A percentile compares a stretch with the other conserved stretches of the same genome.
phyloP scores from a whole-genome alignment of 2,113 vertebrate species.

The Anhinga anhinga region DNA sequence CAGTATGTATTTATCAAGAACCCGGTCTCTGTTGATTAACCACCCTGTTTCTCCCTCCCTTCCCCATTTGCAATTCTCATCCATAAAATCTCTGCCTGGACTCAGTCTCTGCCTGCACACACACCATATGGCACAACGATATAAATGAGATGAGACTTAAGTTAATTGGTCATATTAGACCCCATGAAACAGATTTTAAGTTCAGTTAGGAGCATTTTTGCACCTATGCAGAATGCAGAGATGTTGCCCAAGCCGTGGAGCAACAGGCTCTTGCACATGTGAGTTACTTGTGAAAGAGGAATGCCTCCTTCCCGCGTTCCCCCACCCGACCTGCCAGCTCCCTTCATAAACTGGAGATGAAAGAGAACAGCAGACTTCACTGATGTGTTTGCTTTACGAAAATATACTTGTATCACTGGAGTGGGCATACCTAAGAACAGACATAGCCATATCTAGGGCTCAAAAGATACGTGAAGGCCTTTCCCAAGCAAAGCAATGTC shows the following conservation, averaged over 20 bases:
- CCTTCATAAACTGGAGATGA: not conserved
- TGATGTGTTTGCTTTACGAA: not conserved
- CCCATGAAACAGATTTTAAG: constrained; percentile 52
- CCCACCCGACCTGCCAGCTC: not conserved
- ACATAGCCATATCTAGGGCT: not conserved
- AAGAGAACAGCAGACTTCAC: not conserved
- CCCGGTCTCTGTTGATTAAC: not conserved
- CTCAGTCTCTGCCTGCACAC: not conserved
- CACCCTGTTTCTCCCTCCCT: not conserved
- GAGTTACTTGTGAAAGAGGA: not conserved
- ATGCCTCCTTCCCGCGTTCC: not conserved
- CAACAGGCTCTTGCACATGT: not conserved
- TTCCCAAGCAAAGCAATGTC: not conserved
- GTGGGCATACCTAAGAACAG: not conserved
- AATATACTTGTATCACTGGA: not conserved
- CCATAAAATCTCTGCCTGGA: not conserved
- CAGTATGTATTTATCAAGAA: constrained; percentile 2
- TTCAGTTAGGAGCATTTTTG: constrained; percentile 52
- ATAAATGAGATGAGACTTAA: not conserved
- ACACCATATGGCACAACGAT: not conserved
- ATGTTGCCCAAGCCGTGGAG: not conserved
- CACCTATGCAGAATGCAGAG: not conserved
- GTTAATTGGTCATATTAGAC: constrained; percentile 59
- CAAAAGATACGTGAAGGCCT: constrained; percentile 7
- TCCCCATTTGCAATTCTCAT: not conserved